These are phyloP conservation scores for Cactoblastis cactorum DNA, from an alignment of 2,888 invertebrate species.

Conservation along the genomic window DNA sequence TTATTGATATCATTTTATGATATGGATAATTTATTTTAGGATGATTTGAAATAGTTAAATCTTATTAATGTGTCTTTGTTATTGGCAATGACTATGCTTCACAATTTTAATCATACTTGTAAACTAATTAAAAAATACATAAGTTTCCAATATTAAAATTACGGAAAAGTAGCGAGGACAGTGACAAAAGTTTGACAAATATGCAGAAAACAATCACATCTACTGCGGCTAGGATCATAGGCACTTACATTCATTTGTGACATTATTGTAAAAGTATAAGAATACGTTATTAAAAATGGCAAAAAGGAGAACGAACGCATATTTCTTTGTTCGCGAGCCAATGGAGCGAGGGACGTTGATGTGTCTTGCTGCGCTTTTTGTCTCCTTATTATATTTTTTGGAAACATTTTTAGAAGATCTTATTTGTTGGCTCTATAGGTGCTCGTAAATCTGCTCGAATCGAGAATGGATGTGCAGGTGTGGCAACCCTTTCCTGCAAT, in stretches of 20 bases:
- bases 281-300: constrained; percentile 32
- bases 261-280: not conserved
- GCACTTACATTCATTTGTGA: not conserved
- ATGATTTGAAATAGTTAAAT: not conserved
- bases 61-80: not conserved
- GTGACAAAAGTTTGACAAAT: too few species aligned
- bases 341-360: constrained; percentile 69
- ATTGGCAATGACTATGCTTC: too few species aligned
- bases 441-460: constrained; percentile 69
- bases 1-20: constrained; percentile 49
- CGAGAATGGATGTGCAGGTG: constrained; percentile 67
- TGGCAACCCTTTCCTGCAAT: constrained; percentile 58
- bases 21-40: constrained; percentile 26
- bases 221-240: not conserved
- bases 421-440: constrained; percentile 70
- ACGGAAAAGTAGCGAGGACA: too few species aligned
- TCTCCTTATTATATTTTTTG: constrained; percentile 74
- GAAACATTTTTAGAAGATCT: constrained; percentile 68
- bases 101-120: too few species aligned
- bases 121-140: too few species aligned
- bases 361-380: constrained; percentile 70
- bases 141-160: too few species aligned
- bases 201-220: too few species aligned
- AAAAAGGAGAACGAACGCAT: constrained; percentile 55
- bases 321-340: constrained; percentile 73